Base-by-base conservation (phyloP, 2,113 vertebrate species). In the Ageneiosus marmoratus region DNA sequence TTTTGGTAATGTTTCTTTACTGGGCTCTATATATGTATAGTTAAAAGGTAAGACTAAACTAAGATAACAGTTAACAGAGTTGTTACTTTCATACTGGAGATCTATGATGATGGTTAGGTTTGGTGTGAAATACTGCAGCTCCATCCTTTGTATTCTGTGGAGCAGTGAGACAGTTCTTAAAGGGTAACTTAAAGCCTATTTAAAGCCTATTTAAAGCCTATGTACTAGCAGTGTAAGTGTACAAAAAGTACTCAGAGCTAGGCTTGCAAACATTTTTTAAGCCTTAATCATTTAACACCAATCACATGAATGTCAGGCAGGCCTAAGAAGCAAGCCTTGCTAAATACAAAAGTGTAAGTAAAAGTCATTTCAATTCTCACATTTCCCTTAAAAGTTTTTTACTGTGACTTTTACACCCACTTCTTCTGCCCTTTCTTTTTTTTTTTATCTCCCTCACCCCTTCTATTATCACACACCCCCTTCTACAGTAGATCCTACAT, bases 401-500 rank as follows among this genome's bases (percentile, higher is more conserved):
- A 58, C 77, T 83, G 46, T 81, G 83, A 83, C 51, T 76, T 79
- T 81, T 72, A 78, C 74, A 79, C 60, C 87, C 83, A 48, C 73
- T 41, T 85, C 56, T 81, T 80, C 70, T 67, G 46, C 75, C 1
- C 20, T 82, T 80, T 85, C 82, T 67, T 0, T 77, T 82, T 78
- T 85, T 81, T 69, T 0, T 77, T 83, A 78, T 84, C 53, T 86
- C 72, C 86, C 88, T 87, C 78, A 76, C 83, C 84, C 81, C 60
- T 85, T 70, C 48, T 77, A 86, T 84, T 60, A 77, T 88, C 87
- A 88, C 90, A 67, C 41, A 50, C 55, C 44, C 58, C 81, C 46
- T 55, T 75, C 67, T 65, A 77, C 85, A 81, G 82, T 75, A 83
- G 74, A 80, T 90, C 88, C 79, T 86, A 92, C 86, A 88, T 92